Conservation (phyloP, 37 sponge, comb jelly and placozoan species). For the Agelas oroides region DNA sequence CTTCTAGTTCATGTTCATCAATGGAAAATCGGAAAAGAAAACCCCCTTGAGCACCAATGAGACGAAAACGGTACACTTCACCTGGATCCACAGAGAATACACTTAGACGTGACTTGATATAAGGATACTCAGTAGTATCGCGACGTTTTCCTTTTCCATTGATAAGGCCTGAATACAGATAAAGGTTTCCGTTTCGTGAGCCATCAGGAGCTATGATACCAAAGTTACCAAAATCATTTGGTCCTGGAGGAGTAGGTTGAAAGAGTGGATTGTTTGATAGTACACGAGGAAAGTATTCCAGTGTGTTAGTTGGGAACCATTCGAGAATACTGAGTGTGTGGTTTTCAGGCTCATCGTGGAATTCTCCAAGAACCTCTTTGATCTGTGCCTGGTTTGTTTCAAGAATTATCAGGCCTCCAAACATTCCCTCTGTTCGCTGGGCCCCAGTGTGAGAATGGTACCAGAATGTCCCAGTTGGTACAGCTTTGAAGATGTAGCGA, state of each 20-base stretch:
- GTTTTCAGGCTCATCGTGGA: constrained; percentile 39
- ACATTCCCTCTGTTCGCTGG: constrained; percentile 80
- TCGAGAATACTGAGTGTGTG: constrained; percentile 79
- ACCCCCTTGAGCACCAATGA: constrained; percentile 83
- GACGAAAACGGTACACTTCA: constrained; percentile 69
- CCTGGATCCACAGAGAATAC: constrained; percentile 20
- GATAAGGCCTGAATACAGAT: constrained; percentile 76
- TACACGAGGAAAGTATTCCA: neutral
- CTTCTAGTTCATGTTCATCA: constrained; percentile 63
- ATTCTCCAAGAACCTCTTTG: neutral
- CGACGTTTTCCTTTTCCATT: constrained; percentile 75
- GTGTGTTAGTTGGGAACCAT: constrained; percentile 44
- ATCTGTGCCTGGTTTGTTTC: constrained; percentile 19
- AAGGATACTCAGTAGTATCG: neutral
- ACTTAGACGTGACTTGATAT: constrained; percentile 14
- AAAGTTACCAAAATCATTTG: neutral
- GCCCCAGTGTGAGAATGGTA: constrained; percentile 86
- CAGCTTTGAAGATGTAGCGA: constrained; percentile 69
- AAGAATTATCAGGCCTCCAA: constrained; percentile 72
- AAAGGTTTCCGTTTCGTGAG: constrained; percentile 55
- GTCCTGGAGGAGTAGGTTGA: neutral
- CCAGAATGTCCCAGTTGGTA: constrained; percentile 80
- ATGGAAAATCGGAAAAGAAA: constrained; percentile 72
- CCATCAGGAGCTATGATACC: constrained; percentile 35
- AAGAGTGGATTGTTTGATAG: too few relatives aligned